Percentiles rank a stretch among this genome's conserved stretches.
phyloP scores from a whole-genome alignment of 2,888 invertebrate genomes.

The Brachycybe producta region DNA sequence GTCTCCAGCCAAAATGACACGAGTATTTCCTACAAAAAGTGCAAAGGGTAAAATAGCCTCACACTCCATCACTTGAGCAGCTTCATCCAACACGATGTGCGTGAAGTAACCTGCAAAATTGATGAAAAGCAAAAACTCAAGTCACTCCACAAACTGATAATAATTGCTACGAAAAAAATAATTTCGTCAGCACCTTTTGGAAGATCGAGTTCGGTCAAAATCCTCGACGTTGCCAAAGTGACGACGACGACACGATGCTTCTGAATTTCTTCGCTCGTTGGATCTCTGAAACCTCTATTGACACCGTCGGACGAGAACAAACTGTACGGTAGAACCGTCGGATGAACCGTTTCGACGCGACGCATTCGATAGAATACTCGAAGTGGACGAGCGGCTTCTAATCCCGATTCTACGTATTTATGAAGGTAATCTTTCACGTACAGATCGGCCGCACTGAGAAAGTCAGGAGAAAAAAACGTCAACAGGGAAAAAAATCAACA shows the following conservation, averaged over 20 bases:
- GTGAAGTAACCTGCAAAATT: conserved; percentile 47
- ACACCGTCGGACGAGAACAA: conserved; percentile 45
- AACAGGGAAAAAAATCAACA: not conserved
- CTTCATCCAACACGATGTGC: conserved; percentile 73
- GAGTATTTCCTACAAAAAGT: conserved; percentile 53
- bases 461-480: not conserved
- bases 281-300: conserved; percentile 49
- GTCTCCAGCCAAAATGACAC: conserved; percentile 69
- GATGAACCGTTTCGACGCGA: conserved; percentile 63
- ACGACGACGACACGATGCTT: conserved; percentile 60
- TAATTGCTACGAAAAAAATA: not conserved
- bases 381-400: conserved; percentile 52
- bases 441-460: conserved; percentile 57
- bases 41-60: conserved; percentile 68
- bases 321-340: conserved; percentile 57
- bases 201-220: conserved; percentile 52
- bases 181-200: conserved; percentile 40
- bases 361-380: conserved; percentile 67
- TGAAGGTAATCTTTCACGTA: conserved; percentile 74
- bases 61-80: conserved; percentile 74
- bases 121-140: too few species aligned
- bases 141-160: not conserved
- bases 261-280: conserved; percentile 55
- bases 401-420: conserved; percentile 53
- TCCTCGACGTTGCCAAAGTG: conserved; percentile 64